Evolutionary conservation across 2,888 invertebrate species (phyloP), one percentile per base, ranked within the genome.

Genomic region (Parnassius orleans): DNA sequence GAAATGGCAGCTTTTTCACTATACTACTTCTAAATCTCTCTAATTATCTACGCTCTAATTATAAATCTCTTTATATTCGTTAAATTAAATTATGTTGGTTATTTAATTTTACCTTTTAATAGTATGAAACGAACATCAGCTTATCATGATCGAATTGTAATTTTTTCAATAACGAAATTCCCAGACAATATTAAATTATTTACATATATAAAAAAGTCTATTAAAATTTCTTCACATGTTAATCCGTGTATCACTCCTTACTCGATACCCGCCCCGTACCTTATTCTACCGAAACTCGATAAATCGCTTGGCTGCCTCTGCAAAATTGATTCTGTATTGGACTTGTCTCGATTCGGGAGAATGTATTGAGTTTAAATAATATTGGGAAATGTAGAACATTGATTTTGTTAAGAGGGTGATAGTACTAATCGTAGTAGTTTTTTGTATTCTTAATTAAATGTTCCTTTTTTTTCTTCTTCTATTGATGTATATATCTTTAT

Each of bases 241-340:
- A 57, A 62, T 62, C 44, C 52, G 46, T 54, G 54, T 33, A 42
- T 53, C 60, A 60, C 64, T 61, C 63, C 33, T 54, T 57, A 44
- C 53, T 53, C 14, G 43, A 14, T 59, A 50, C 46, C 58, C 48
- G 60, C 46, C 58, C 48, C 61, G 61, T 66, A 66, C 66, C 68
- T 69, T 66, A 64, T 61, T 63, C 60, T 61, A 62, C 66, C 65
- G 64, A 68, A 71, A 72, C 68, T 70, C 69, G 70, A 72, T 72
- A 69, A 69, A 72, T 67, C 69, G 69, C 67, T 69, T 65, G 65
- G 63, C 72, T 69, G 71, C 60, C 53, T 69, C 66, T 57, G 61
- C 69, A 68, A 67, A 72, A 71, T 73, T 70, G 72, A 72, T 72
- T 69, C 66, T 61, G 60, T 61, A 62, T 64, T 61, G 67, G 63